These are phyloP conservation scores for Smutsia temminckii DNA, from an alignment of 2,797 vertebrate genomes.

Conservation along the genomic window DNA sequence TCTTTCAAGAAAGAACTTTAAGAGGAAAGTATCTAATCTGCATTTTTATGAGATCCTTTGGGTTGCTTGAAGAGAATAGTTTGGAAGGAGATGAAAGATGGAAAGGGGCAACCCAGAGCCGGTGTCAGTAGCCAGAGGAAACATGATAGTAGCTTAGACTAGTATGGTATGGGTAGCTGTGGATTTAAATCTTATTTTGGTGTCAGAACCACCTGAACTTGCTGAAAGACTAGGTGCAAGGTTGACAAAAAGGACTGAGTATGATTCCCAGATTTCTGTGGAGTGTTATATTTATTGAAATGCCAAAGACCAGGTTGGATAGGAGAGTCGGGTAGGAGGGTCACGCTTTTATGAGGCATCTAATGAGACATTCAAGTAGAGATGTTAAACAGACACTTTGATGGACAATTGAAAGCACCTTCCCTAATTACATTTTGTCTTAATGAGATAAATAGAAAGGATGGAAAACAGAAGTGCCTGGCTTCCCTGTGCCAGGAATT, in stretches of 20 bases:
- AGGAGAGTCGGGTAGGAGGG: background rate
- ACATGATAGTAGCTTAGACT: background rate
- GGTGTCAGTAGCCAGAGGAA: background rate
- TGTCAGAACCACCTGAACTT: background rate
- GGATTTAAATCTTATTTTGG: background rate
- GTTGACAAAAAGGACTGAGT: background rate
- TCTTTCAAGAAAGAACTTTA: background rate
- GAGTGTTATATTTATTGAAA: background rate
- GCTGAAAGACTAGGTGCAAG: background rate
- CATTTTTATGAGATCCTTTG: background rate
- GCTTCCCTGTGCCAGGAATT: background rate
- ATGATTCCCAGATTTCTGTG: background rate
- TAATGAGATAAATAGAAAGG: background rate
- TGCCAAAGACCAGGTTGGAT: background rate
- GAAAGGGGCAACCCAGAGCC: background rate
- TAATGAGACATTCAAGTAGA: background rate
- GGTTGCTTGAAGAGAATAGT: background rate
- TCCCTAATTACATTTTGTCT: background rate
- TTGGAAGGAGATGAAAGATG: background rate
- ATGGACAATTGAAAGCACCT: background rate
- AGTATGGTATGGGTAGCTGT: background rate
- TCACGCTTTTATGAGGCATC: background rate
- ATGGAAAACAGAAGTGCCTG: background rate
- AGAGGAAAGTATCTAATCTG: background rate
- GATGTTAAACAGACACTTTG: background rate